These are phyloP conservation scores for Platycercus adscitus DNA, from an alignment of 2,113 vertebrate species.

Conservation along the genomic window DNA sequence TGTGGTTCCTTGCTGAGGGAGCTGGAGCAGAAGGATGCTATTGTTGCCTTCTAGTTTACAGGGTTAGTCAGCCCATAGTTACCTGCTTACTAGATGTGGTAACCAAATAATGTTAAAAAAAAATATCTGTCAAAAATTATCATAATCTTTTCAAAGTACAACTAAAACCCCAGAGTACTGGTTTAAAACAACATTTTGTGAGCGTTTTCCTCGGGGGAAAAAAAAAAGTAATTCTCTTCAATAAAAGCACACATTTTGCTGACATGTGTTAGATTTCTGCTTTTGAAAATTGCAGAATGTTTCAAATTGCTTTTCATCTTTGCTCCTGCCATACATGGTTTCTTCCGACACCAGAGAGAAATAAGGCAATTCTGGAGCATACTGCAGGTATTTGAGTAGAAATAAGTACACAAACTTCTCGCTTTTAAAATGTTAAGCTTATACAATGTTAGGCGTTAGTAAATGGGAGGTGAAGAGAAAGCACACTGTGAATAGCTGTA, in stretches of 20 bases:
- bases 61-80: not conserved
- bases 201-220: not conserved
- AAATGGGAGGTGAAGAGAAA: constrained; percentile 19
- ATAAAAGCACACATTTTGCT: not conserved
- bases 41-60: not conserved
- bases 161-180: not conserved
- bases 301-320: not conserved
- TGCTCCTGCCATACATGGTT: not conserved
- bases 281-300: not conserved
- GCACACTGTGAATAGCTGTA: not conserved
- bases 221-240: not conserved
- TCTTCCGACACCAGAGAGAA: not conserved
- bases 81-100: not conserved
- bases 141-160: not conserved
- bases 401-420: not conserved
- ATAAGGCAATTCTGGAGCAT: not conserved
- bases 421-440: not conserved
- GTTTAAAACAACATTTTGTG: not conserved
- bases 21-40: not conserved
- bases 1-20: not conserved
- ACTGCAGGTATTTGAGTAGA: not conserved
- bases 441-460: not conserved
- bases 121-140: not conserved
- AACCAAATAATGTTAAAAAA: not conserved
- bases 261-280: not conserved